Base-by-base conservation (phyloP, 2,888 invertebrate genomes). In the Zele albiditarsus region DNA sequence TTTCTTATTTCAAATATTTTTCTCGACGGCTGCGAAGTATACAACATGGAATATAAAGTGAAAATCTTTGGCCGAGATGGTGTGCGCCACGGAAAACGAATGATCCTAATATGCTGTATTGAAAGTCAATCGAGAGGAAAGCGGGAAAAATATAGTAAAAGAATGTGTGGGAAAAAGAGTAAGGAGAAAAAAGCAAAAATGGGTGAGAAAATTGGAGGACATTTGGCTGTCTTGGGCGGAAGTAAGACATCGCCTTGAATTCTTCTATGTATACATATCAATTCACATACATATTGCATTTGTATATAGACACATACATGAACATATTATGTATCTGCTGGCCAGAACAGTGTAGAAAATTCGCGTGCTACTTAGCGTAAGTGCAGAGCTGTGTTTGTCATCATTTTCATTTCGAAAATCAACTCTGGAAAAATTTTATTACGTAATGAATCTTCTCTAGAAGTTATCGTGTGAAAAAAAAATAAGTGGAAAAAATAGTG, bases 211-310 rank as follows among this genome's bases (percentile, higher is more conserved):
- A 71, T 57, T 67, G 65, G 63, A 57, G 68, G 71, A 20, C 69
- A 60, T 75, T 75, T 75, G 58, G 69, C 68, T 73, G 79, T 67
- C 77, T 71, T 62, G 77, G 77, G 60, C 78, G 78, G 77, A 81
- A 78, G 79, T 79, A 76, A 80, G 77, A 80, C 74, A 72, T 79
- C 74, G 70, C 20, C 16, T 57, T 58, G 66, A 77, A 72, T 72
- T 53, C 66, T 57, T 33, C 10, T 1, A 38, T 65, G 58, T 23
- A n/a, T n/a, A 25, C 25, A 10, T 57, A 33, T 53, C 53, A 53
- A 73, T 67, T 67, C 31, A 63, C 38, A 63, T 25, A 27, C 5
- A n/a, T 12, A 16, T 60, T 60, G 60, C 60, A 12, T 27, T 25
- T 25, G 12, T 57, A 25, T 60, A 23, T 10, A 60, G n/a, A 53